These are phyloP conservation scores for Capreolus pygargus DNA, from an alignment of 2,113 vertebrate genomes.

Conservation along the genomic window DNA sequence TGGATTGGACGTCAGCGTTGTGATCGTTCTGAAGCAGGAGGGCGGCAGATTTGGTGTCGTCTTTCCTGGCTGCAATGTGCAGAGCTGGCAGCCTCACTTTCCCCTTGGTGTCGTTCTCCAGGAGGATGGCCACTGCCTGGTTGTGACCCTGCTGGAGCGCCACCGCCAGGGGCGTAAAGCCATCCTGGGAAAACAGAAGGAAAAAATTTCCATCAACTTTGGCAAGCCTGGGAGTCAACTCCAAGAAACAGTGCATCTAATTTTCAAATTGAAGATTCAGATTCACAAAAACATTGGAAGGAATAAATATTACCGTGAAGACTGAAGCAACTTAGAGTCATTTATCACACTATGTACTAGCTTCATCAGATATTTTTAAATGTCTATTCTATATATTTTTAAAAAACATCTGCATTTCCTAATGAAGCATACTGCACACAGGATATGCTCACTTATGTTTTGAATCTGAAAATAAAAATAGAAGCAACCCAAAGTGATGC, in stretches of 20 bases:
- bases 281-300: background rate
- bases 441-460: background rate
- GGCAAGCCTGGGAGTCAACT: background rate
- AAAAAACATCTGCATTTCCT: background rate
- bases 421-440: background rate
- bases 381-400: background rate
- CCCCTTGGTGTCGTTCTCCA: constrained; percentile 98
- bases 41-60: constrained; percentile 97
- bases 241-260: background rate
- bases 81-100: constrained; percentile 96
- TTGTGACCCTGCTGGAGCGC: constrained; percentile 98
- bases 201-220: background rate
- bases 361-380: background rate
- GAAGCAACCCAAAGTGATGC: background rate
- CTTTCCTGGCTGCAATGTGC: constrained; percentile 97
- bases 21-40: constrained; percentile 98
- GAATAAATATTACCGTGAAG: background rate
- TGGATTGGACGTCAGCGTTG: constrained; percentile 97
- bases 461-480: background rate
- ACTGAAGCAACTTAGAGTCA: background rate
- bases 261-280: background rate
- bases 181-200: constrained; percentile 84
- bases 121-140: constrained; percentile 94
- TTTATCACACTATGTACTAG: background rate
- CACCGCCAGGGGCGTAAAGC: constrained; percentile 97